Conservation (phyloP, 2,797 vertebrate genomes). For the Myiothlypis coronata region DNA sequence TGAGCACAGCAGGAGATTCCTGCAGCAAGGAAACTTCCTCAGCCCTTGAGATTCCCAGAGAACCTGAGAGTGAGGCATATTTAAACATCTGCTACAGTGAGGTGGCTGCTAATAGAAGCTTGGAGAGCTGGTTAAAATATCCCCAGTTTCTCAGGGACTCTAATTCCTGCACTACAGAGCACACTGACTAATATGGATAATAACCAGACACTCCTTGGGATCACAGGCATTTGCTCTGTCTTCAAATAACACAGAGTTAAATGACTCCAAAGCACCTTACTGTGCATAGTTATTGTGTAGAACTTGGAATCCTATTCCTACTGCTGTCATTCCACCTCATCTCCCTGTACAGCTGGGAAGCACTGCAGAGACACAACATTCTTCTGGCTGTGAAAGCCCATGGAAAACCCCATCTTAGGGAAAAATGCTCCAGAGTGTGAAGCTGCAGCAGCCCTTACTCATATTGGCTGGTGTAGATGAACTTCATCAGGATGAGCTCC, state of each 20-base stretch:
- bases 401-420: neutral
- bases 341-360: neutral
- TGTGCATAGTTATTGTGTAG: neutral
- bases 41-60: neutral
- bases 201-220: neutral
- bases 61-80: neutral
- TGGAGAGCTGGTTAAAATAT: neutral
- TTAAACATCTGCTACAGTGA: neutral
- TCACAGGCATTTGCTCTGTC: neutral
- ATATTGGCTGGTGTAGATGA: constrained; percentile 99
- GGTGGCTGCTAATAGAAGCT: neutral
- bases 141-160: neutral
- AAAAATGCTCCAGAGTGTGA: neutral
- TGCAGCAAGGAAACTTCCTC: neutral
- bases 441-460: constrained; percentile 79
- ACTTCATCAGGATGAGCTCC: constrained; percentile 98
- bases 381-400: neutral
- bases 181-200: neutral
- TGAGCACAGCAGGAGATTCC: neutral
- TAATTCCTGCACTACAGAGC: neutral
- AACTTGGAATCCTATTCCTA: neutral
- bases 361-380: neutral
- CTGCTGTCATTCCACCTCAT: neutral
- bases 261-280: neutral
- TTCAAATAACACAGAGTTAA: neutral